Percentiles rank a stretch among this genome's conserved stretches.
These are phyloP conservation scores for Pollenia amentaria DNA, from an alignment of 2,888 invertebrate species.

Conservation along the genomic window DNA sequence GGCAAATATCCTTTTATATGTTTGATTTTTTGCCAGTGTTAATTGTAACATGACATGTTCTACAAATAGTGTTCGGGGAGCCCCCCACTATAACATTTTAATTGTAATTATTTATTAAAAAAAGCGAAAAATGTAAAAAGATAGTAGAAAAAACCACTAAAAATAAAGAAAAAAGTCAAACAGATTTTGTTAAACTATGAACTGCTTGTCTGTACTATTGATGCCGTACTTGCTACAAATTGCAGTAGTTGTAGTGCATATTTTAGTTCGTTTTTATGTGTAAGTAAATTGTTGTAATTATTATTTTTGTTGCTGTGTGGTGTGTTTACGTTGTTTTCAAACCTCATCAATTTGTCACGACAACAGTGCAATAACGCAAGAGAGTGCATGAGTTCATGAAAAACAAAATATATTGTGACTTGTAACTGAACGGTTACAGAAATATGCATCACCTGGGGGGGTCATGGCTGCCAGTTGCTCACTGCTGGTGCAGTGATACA, in stretches of 20 bases:
- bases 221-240: not conserved
- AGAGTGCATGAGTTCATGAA: conserved; percentile 56
- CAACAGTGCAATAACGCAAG: conserved; percentile 28
- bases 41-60: conserved; percentile 45
- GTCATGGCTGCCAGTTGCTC: conserved; percentile 38
- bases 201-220: not conserved
- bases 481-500: conserved; percentile 17
- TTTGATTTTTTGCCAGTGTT: conserved; percentile 29
- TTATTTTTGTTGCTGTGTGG: not conserved
- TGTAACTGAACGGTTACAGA: conserved; percentile 59
- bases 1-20: not conserved
- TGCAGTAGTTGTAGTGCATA: not conserved
- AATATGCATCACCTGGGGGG: conserved; percentile 56
- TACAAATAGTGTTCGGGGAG: conserved; percentile 30
- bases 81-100: conserved; percentile 1
- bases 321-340: conserved; percentile 9
- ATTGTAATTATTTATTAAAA: conserved; percentile 29
- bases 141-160: not conserved
- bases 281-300: conserved; percentile 19
- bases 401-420: conserved; percentile 55
- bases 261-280: not conserved
- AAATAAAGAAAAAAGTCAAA: conserved; percentile 15
- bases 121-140: not conserved
- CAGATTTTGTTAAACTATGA: conserved; percentile 28
- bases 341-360: conserved; percentile 51